phyloP scores from a whole-genome alignment of 2,888 invertebrate species.

The Nezara viridula region DNA sequence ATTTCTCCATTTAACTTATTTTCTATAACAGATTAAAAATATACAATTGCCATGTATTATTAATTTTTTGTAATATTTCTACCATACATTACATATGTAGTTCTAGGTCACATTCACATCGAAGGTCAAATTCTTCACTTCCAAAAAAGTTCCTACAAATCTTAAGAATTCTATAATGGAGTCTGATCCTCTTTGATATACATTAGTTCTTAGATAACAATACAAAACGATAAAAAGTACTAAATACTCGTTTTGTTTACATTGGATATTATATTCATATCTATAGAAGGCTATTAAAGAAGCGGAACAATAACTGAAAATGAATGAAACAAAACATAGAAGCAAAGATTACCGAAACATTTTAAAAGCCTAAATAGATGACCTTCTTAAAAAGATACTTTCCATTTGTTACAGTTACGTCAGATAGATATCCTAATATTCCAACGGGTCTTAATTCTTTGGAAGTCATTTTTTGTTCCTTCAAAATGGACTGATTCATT shows the following conservation, averaged over 20 bases:
- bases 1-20: no score
- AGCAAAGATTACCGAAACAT: conserved; percentile 2
- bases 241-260: conserved; percentile 8
- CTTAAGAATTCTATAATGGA: not conserved
- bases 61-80: no score
- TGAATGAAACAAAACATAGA: not conserved
- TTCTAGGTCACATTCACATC: not conserved
- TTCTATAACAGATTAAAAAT: no score
- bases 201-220: not conserved
- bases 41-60: no score
- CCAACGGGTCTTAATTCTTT: not conserved
- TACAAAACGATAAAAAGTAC: not conserved
- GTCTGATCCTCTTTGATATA: not conserved
- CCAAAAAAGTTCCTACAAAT: not conserved
- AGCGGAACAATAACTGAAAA: not conserved
- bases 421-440: not conserved
- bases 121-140: not conserved
- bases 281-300: conserved; percentile 13
- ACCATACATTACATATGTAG: not conserved
- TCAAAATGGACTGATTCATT: no score
- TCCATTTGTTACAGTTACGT: not conserved
- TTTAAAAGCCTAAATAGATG: conserved; percentile 5
- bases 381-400: not conserved
- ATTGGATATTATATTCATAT: conserved; percentile 8
- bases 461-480: not conserved